A percentile compares a stretch with the other conserved stretches of the same genome.
These are phyloP conservation scores for Serripes groenlandicus DNA, from an alignment of 2,888 invertebrate species.

Conservation along the genomic window DNA sequence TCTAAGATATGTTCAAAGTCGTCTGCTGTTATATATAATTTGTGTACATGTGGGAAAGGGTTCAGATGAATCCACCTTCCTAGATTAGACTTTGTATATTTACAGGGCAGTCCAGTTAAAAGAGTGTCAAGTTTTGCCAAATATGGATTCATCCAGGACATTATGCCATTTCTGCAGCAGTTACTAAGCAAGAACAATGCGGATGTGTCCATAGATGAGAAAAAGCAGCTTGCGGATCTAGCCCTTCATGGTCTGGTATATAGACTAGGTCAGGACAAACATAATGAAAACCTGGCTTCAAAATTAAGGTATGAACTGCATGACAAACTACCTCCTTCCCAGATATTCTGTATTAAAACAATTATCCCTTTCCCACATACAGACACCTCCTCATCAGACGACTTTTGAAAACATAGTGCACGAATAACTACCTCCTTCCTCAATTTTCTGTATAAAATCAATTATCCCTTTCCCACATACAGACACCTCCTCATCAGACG, in stretches of 20 bases:
- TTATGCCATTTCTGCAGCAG: slow-evolving; percentile 88
- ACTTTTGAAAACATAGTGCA: too few species aligned
- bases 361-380: too few species aligned
- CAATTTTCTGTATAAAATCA: too few species aligned
- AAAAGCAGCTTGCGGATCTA: slow-evolving; percentile 90
- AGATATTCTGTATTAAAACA: background rate
- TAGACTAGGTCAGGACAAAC: slow-evolving; percentile 86
- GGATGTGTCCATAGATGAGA: slow-evolving; percentile 88
- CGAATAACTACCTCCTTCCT: too few species aligned
- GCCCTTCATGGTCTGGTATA: slow-evolving; percentile 90
- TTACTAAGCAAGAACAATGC: slow-evolving; percentile 88
- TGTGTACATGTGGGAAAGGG: too few species aligned
- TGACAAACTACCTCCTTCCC: background rate
- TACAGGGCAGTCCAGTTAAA: slow-evolving; percentile 89
- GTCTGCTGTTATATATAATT: too few species aligned
- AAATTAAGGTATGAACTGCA: slow-evolving; percentile 75
- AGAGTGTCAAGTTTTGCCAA: slow-evolving; percentile 89
- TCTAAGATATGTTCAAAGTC: too few species aligned
- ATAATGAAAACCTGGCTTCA: slow-evolving; percentile 79
- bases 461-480: too few species aligned
- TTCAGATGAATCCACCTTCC: background rate
- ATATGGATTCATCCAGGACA: slow-evolving; percentile 89
- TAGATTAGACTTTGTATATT: too few species aligned
- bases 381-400: too few species aligned
- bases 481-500: too few species aligned